Conservation (phyloP, 2,113 vertebrate genomes). For the Vidua macroura region DNA sequence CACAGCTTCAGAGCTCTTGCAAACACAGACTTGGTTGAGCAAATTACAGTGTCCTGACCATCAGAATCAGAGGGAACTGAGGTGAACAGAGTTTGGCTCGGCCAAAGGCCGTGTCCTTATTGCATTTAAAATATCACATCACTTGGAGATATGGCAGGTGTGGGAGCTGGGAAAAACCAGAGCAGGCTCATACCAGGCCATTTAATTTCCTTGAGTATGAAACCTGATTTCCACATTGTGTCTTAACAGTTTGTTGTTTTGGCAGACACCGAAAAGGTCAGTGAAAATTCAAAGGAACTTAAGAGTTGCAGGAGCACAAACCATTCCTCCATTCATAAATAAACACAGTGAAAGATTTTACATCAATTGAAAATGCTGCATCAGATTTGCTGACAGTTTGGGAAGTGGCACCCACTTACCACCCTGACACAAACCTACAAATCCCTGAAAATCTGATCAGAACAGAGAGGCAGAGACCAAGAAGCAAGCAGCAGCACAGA, state of each 20-base stretch:
- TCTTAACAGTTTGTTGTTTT: background rate
- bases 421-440: conserved; percentile 4
- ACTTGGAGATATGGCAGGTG: background rate
- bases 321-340: background rate
- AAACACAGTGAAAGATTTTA: background rate
- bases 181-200: background rate
- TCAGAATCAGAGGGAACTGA: background rate
- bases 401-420: background rate
- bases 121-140: background rate
- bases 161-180: background rate
- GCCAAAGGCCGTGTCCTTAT: background rate
- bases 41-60: background rate
- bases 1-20: conserved; percentile 28
- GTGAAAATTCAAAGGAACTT: background rate
- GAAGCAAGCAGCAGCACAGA: background rate
- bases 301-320: background rate
- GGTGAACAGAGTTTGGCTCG: background rate
- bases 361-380: background rate
- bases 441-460: conserved; percentile 23
- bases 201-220: background rate
- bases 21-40: background rate
- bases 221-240: conserved; percentile 10
- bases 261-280: background rate
- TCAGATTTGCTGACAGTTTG: background rate
- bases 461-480: background rate